Evolutionary conservation across 2,797 vertebrate species (phyloP).

Genomic region (Hydrophis major): DNA sequence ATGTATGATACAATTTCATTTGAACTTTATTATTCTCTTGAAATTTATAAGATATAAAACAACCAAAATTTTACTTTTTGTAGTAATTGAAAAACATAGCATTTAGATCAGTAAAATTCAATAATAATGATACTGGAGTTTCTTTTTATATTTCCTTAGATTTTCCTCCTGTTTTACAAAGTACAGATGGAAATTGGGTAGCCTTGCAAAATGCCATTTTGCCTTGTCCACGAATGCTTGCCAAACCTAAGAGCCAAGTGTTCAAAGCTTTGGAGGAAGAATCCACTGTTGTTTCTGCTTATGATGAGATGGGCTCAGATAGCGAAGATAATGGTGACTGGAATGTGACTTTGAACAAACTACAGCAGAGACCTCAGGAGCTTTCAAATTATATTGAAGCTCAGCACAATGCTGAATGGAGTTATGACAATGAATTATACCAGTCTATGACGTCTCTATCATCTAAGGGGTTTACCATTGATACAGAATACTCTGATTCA

Average conservation of each 20-base stretch:
- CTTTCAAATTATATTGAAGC: slow-evolving; percentile 75
- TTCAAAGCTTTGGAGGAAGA: slow-evolving; percentile 85
- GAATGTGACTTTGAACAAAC: slow-evolving; percentile 67
- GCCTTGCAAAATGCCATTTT: slow-evolving; percentile 81
- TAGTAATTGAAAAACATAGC: not conserved
- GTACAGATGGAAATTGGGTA: slow-evolving; percentile 95
- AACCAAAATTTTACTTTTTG: not conserved
- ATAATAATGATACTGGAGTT: not conserved
- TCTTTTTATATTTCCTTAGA: slow-evolving; percentile 47
- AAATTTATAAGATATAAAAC: not conserved
- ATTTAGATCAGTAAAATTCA: not conserved
- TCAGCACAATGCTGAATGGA: slow-evolving; percentile 78
- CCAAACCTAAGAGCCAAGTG: slow-evolving; percentile 84
- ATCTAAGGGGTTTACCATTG: slow-evolving; percentile 82
- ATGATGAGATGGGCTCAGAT: slow-evolving; percentile 87
- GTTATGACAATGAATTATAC: slow-evolving; percentile 72
- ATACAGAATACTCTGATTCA: slow-evolving; percentile 87
- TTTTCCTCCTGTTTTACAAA: slow-evolving; percentile 81
- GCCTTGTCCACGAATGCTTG: slow-evolving; percentile 81
- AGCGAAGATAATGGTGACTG: slow-evolving; percentile 80
- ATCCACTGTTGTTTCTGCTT: slow-evolving; percentile 83
- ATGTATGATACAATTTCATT: not conserved
- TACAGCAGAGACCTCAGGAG: slow-evolving; percentile 55
- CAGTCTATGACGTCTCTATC: slow-evolving; percentile 80
- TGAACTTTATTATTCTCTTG: not conserved